phyloP scores from a whole-genome alignment of 2,113 vertebrate genomes.

The Catharus fuscescens region DNA sequence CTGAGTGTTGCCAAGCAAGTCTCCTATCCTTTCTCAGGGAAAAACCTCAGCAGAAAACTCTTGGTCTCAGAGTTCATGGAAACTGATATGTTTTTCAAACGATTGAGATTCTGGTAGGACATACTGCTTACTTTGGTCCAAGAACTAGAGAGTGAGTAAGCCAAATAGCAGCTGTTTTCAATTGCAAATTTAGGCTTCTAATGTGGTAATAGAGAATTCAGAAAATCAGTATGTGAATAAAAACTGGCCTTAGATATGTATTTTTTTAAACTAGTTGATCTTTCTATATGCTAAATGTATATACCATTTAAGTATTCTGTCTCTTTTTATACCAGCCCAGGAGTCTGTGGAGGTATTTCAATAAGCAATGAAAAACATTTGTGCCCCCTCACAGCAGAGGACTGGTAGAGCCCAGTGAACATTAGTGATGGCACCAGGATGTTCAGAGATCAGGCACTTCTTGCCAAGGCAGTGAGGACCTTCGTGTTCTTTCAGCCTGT shows the following conservation, averaged over 20 bases:
- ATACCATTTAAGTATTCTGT: neutral
- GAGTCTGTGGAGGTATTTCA: neutral
- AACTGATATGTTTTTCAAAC: slow-evolving; percentile 18
- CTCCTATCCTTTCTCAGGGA: neutral
- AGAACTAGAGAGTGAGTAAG: slow-evolving; percentile 10
- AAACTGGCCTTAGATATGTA: neutral
- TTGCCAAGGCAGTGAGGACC: neutral
- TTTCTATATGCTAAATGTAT: neutral
- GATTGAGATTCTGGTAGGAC: slow-evolving; percentile 2
- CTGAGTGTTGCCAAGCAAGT: neutral
- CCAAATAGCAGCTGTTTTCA: slow-evolving; percentile 49
- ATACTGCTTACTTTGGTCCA: slow-evolving; percentile 2
- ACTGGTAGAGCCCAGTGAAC: accelerated
- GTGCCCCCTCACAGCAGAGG: neutral
- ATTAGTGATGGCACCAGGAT: neutral
- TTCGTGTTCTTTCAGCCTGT: neutral
- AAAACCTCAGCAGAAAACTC: neutral
- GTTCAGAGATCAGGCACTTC: neutral
- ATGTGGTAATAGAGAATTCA: neutral
- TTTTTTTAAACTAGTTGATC: neutral
- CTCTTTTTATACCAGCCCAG: neutral
- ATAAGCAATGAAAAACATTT: neutral
- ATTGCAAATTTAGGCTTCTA: neutral
- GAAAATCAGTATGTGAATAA: neutral
- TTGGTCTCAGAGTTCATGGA: neutral